phyloP scores from a whole-genome alignment of 2,113 vertebrate genomes.

The zebrafish (Danio rerio) region GRCz12tu NC_133196.1:25247501-25248000 shows the following conservation, averaged over 20 bases:
- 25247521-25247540: too few relatives aligned
- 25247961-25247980: conserved; percentile 20
- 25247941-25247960: conserved; percentile 31
- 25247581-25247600: neutral
- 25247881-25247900: conserved; percentile 13
- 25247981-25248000: conserved; percentile 6
- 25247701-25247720: neutral
- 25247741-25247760: conserved; percentile 25
- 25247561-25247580: too few relatives aligned
- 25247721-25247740: conserved; percentile 5
- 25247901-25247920: conserved; percentile 15
- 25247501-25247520: too few relatives aligned
- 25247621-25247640: neutral
- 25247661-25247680: conserved; percentile 1
- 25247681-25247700: neutral
- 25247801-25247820: conserved; percentile 25
- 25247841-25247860: conserved; percentile 20
- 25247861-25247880: conserved; percentile 10
- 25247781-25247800: neutral
- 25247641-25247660: neutral
- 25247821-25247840: conserved; percentile 20
- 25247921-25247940: conserved; percentile 30
- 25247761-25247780: conserved; percentile 22
- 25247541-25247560: too few relatives aligned
- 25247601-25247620: neutral